Evolutionary conservation across 1,140 invertebrate genomes (phyloP), one percentile per base, ranked within the genome.

Genomic region (Drosophila gunungcola): DNA sequence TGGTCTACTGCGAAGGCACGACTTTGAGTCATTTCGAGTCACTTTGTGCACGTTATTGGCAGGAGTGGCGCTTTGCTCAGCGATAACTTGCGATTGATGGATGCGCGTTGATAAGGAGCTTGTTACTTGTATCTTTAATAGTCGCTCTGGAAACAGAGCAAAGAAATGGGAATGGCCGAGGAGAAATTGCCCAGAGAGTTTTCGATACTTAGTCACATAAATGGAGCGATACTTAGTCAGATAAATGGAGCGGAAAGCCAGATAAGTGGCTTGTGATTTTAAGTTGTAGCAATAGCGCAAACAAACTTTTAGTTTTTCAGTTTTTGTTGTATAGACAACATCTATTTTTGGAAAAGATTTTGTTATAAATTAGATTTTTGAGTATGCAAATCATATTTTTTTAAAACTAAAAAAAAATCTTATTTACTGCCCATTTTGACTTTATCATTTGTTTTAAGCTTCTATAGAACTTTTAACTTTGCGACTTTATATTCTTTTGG

Each of bases 1-100:
- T 41, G 39, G 49, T 60, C 46, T 32, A 36, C 61, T 36, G 51
- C 53, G 38, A 46, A 70, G 51, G 43, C 63, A 41, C 46, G 52
- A 55, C 61, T 73, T 65, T 73, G 75, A 79, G 57, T 89, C 63
- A 16, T 74, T 76, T 53, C 62, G 48, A 67, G 72, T 69, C 60
- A 89, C 86, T 80, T 80, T 46, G 42, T 49, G 49, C 57, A 52
- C 48, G 74, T 43, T 39, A 43, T 49, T 25, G 62, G 46, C 64
- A 62, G 78, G 74, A 68, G 83, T 86, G 82, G 79, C 83, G 61
- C 68, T 78, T 46, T 49, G 25, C 10, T 29, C 38, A 3, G 52
- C 45, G 16, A 48, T 58, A 48, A 41, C 36, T 16, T 11, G 43
- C 27, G 43, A 48, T 72, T 46, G 57, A 41, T 68, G 60, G 58